Evolutionary conservation across 1,140 invertebrate species (phyloP).

Genomic region (Brachionus angularis): DNA sequence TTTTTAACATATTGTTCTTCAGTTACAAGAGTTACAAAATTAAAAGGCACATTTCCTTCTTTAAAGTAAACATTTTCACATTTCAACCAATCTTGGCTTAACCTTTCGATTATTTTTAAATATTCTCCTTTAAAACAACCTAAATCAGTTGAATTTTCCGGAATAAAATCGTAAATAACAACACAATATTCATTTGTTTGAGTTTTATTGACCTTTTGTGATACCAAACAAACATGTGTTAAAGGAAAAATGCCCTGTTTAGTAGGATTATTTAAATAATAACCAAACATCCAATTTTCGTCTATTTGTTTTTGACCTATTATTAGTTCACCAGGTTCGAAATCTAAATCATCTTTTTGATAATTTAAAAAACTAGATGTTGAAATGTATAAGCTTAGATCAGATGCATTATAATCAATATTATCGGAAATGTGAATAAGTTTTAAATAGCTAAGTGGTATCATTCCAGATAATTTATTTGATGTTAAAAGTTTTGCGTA

Average conservation of each 20-base stretch:
- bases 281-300: constrained; percentile 14
- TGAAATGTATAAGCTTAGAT: no score
- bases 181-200: constrained; percentile 29
- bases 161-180: background rate
- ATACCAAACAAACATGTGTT: constrained; percentile 1
- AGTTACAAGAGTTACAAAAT: background rate
- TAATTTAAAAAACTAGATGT: no score
- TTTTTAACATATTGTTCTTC: background rate
- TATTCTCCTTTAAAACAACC: background rate
- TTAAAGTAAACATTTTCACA: background rate
- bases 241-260: background rate
- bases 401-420: no score
- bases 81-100: background rate
- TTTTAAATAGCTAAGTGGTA: no score
- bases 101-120: background rate
- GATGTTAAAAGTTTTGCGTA: no score
- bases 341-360: no score
- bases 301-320: background rate
- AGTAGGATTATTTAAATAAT: background rate
- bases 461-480: no score
- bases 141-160: background rate
- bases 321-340: background rate
- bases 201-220: background rate
- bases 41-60: background rate
- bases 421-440: no score